Evolutionary conservation across 64 coral and sea anemone species (phyloP).

Genomic region (Montipora sp.): DNA sequence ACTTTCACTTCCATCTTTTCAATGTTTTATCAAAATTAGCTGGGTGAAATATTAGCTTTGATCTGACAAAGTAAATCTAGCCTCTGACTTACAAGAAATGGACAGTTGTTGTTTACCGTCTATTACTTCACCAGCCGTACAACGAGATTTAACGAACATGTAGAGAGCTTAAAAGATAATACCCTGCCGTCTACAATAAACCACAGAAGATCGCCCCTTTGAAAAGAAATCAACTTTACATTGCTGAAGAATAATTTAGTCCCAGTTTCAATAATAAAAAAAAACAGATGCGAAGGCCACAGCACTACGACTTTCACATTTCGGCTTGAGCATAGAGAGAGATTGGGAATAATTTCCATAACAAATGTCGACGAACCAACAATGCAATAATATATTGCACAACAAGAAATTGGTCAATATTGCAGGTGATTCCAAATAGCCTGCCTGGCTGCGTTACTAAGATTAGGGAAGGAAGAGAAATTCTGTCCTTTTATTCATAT

Average conservation of each 20-base stretch:
- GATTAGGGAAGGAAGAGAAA: conserved; percentile 33
- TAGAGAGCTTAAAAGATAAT: conserved; percentile 15
- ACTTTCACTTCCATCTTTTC: neutral
- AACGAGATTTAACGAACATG: conserved; percentile 54
- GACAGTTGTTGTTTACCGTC: conserved; percentile 89
- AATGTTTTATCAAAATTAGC: conserved; percentile 87
- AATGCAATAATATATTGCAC: conserved; percentile 83
- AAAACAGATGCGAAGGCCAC: neutral
- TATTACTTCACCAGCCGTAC: conserved; percentile 85
- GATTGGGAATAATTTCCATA: conserved; percentile 89
- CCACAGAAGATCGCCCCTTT: neutral
- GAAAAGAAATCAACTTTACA: neutral
- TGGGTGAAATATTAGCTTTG: conserved; percentile 65
- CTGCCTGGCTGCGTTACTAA: conserved; percentile 33
- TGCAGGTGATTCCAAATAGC: conserved; percentile 78
- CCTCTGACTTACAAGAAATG: conserved; percentile 80
- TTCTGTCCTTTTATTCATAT: conserved; percentile 1
- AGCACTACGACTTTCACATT: conserved; percentile 25
- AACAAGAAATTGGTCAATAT: conserved; percentile 67
- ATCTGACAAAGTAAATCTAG: conserved; percentile 74
- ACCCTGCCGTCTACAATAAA: neutral
- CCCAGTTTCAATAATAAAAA: no score
- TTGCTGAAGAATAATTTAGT: neutral
- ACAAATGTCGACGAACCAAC: conserved; percentile 90
- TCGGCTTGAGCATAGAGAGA: conserved; percentile 32